phyloP scores from a whole-genome alignment of 37 sponge, comb jelly and placozoan species.

The Ephydatia muelleri region DNA sequence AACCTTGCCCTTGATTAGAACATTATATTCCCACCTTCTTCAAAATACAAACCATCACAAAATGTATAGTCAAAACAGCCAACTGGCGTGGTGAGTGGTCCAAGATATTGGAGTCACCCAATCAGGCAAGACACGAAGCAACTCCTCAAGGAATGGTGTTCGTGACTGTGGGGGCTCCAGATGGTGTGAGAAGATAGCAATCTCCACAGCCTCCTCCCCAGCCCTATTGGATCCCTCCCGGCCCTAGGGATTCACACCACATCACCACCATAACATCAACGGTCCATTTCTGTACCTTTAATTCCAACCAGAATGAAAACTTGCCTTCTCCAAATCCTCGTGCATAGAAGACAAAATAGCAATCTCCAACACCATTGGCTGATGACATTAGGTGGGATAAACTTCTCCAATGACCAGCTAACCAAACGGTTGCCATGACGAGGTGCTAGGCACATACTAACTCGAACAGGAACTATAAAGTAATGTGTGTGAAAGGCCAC shows the following conservation, averaged over 20 bases:
- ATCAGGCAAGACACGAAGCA: conserved; percentile 19
- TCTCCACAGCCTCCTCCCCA: conserved; percentile 13
- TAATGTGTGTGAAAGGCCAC: no score
- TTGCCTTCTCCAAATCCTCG: conserved; percentile 47
- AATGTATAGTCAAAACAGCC: conserved; percentile 30
- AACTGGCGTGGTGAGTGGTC: conserved; percentile 23
- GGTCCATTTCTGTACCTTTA: no score
- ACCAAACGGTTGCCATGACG: conserved; percentile 10
- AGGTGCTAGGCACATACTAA: conserved; percentile 15
- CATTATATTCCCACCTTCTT: background rate
- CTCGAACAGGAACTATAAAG: conserved; percentile 34
- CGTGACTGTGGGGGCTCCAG: conserved; percentile 56
- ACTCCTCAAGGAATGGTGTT: conserved; percentile 16
- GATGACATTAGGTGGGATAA: conserved; percentile 15
- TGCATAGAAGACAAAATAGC: conserved; percentile 52
- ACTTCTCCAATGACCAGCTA: conserved; percentile 55
- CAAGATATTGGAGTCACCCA: conserved; percentile 63
- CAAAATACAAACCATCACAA: background rate
- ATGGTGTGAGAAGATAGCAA: conserved; percentile 21
- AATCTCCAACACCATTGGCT: background rate
- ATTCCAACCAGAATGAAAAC: conserved; percentile 53
- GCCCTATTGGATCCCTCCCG: no score
- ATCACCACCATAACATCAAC: no score
- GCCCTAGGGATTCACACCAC: no score
- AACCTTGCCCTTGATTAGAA: background rate